Evolutionary conservation across 2,888 invertebrate genomes (phyloP).

Genomic region (Schrankia costaestrigalis): DNA sequence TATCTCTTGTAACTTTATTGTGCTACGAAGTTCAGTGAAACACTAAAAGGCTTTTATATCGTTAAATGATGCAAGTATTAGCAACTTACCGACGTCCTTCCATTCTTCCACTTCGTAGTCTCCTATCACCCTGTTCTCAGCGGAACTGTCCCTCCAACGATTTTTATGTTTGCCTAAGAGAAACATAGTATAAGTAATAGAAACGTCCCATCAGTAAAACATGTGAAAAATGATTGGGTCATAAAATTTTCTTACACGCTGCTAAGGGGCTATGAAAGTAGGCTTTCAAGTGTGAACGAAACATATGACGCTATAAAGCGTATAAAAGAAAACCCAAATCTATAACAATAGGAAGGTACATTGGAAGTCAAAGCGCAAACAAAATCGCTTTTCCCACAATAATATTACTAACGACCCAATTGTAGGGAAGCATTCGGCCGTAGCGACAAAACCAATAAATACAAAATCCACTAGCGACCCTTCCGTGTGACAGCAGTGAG

Average conservation of each 20-base stretch:
- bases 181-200: slow-evolving; percentile 38
- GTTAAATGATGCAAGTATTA: slow-evolving; percentile 21
- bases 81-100: slow-evolving; percentile 83
- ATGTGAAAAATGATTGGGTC: slow-evolving; percentile 50
- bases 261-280: slow-evolving; percentile 53
- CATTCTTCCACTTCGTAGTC: slow-evolving; percentile 88
- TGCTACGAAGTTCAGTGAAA: slow-evolving; percentile 8
- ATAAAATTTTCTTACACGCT: slow-evolving; percentile 52
- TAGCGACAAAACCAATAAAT: slow-evolving; percentile 76
- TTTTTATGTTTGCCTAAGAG: slow-evolving; percentile 79
- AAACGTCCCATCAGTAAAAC: slow-evolving; percentile 41
- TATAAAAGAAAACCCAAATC: slow-evolving; percentile 65
- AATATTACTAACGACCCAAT: slow-evolving; percentile 79
- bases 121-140: slow-evolving; percentile 82
- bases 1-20: slow-evolving; percentile 12
- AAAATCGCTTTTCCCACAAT: slow-evolving; percentile 76
- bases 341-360: slow-evolving; percentile 72
- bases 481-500: slow-evolving; percentile 49
- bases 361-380: slow-evolving; percentile 76
- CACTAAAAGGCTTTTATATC: slow-evolving; percentile 28
- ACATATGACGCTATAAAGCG: slow-evolving; percentile 62
- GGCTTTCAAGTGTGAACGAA: slow-evolving; percentile 60
- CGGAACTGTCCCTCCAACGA: slow-evolving; percentile 77
- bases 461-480: slow-evolving; percentile 69
- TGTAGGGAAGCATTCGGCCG: slow-evolving; percentile 72